Evolutionary conservation across 1,140 invertebrate genomes (phyloP), one percentile per base, ranked within the genome.

Genomic region (Drosophila varians): DNA sequence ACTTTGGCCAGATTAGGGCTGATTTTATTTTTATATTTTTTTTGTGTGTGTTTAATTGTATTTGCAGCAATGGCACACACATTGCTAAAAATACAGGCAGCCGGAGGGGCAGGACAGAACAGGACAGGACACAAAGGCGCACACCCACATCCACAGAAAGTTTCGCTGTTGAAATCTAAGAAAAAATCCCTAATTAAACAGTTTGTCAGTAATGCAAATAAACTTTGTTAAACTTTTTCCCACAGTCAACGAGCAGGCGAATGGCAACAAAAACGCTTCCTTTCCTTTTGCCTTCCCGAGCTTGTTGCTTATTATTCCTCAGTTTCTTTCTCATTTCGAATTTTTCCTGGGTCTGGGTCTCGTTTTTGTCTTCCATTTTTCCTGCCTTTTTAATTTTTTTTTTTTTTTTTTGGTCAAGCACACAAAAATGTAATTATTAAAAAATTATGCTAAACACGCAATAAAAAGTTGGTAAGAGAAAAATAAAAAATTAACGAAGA

Each of bases 401-500:
- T 36, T 38, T 42, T 54, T 75, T 57, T 53, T 77, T 76, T 80
- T 86, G 46, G 73, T 61, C 82, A 80, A 86, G 83, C 79, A 77
- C 82, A 86, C 77, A 87, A 87, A 86, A 86, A 86, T 86, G 82
- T 87, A 86, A 86, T 86, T 86, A 86, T 86, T 86, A 86, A 86
- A 86, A 87, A 86, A 86, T 86, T 86, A 86, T 86, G 82, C 82
- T 87, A 86, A 86, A 87, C 80, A 84, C 80, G 80, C 80, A 86
- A 84, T 84, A 87, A 84, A 84, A 84, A 84, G 62, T 84, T 84
- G 80, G 66, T 87, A 80, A 75, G 72, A 76, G 77, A 79, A 70
- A 79, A 84, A 76, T 53, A 68, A 16, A 68, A 72, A 61, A 83
- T 73, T 73, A 73, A 73, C 68, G 69, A 73, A 73, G 69, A 80